Conservation (phyloP, 2,888 invertebrate genomes). For the Diloba caeruleocephala region DNA sequence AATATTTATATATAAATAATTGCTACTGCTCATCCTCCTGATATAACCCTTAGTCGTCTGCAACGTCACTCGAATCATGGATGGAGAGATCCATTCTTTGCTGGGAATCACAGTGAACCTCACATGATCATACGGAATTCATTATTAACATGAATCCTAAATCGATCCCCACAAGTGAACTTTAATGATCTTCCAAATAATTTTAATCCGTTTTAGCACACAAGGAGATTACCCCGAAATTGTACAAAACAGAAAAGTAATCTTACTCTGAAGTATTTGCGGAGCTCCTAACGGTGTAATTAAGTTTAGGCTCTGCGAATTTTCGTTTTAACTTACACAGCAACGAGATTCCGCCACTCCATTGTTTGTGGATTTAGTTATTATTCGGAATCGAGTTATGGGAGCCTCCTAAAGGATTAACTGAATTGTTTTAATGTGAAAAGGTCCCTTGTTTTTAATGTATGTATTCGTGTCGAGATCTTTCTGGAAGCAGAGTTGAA, state of each 20-base stretch:
- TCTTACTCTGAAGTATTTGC: conserved; percentile 51
- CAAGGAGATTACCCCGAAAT: conserved; percentile 44
- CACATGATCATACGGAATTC: too few relatives aligned
- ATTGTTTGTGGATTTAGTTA: conserved; percentile 71
- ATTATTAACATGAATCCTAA: not conserved
- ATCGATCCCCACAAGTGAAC: not conserved
- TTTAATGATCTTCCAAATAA: conserved; percentile 27
- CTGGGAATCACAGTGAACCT: too few relatives aligned
- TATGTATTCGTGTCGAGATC: conserved; percentile 49
- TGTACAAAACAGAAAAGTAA: conserved; percentile 61
- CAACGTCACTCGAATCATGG: too few relatives aligned
- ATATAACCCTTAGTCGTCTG: too few relatives aligned
- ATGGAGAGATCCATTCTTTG: too few relatives aligned
- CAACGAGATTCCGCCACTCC: conserved; percentile 59
- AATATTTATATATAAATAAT: too few relatives aligned
- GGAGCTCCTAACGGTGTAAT: conserved; percentile 58
- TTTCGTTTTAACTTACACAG: conserved; percentile 65
- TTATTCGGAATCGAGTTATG: conserved; percentile 66
- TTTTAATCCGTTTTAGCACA: conserved; percentile 37
- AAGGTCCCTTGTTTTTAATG: conserved; percentile 55
- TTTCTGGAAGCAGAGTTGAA: conserved; percentile 10
- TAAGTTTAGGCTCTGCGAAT: conserved; percentile 66
- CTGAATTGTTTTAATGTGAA: conserved; percentile 54
- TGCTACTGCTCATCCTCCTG: too few relatives aligned
- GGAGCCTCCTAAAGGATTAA: conserved; percentile 52